Conservation (phyloP, 2,888 invertebrate genomes). For the Limenitis camilla region DNA sequence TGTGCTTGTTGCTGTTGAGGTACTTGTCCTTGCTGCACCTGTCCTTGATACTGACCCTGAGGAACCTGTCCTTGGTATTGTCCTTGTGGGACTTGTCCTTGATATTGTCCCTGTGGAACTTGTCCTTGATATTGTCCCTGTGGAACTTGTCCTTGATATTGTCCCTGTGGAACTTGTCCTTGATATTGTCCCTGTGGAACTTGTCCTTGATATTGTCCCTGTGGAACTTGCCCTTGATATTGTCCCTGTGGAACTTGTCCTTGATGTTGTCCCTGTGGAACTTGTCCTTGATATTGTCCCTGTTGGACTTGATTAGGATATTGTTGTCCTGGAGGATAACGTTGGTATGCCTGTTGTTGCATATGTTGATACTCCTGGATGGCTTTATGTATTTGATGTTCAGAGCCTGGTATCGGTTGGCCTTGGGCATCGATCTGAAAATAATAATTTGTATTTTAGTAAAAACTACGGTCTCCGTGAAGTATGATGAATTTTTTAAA, state of each 20-base stretch:
- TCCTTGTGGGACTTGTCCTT: conserved; percentile 18
- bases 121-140: conserved; percentile 15
- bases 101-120: conserved; percentile 5
- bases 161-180: conserved; percentile 21
- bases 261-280: too few relatives aligned
- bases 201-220: conserved; percentile 29
- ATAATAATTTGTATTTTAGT: too few relatives aligned
- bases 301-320: conserved; percentile 27
- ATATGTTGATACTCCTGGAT: conserved; percentile 38
- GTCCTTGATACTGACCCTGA: conserved; percentile 10
- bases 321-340: conserved; percentile 21
- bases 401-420: conserved; percentile 54
- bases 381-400: conserved; percentile 58
- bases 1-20: conserved; percentile 12
- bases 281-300: too few relatives aligned
- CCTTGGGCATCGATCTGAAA: conserved; percentile 58
- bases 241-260: too few relatives aligned
- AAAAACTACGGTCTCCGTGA: too few relatives aligned
- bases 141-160: conserved; percentile 17
- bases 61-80: conserved; percentile 13
- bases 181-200: conserved; percentile 20
- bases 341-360: conserved; percentile 33
- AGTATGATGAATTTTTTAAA: too few relatives aligned
- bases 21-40: conserved; percentile 2
- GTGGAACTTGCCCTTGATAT: conserved; percentile 30